Percentiles rank a stretch among this genome's conserved stretches.
Evolutionary conservation across 2,113 vertebrate species (phyloP).

Genomic region (Tor tambroides): DNA sequence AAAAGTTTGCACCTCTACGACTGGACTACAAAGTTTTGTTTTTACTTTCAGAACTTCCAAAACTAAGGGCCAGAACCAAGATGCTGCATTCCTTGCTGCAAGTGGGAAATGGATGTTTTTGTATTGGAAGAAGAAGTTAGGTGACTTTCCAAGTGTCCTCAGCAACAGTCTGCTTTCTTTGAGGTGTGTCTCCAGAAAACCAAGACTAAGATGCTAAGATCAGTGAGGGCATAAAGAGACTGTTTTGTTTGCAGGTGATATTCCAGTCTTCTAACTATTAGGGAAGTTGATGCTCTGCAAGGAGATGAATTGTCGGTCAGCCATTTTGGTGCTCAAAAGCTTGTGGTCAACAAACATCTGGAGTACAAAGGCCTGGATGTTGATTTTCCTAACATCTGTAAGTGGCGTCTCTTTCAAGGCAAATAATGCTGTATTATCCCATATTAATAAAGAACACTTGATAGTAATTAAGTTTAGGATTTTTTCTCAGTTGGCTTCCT

Average conservation of each 20-base stretch:
- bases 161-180: neutral
- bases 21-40: conserved; percentile 40
- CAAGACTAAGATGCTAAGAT: neutral
- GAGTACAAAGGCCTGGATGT: conserved; percentile 41
- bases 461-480: neutral
- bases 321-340: neutral
- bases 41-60: conserved; percentile 25
- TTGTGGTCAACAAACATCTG: conserved; percentile 1
- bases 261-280: neutral
- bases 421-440: neutral
- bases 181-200: conserved; percentile 13
- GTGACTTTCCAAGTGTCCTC: conserved; percentile 3
- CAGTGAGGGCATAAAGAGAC: neutral
- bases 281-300: neutral
- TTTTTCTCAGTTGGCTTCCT: neutral
- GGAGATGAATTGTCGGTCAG: conserved; percentile 29
- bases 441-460: neutral
- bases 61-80: neutral
- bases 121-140: conserved; percentile 10
- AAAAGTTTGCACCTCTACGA: conserved; percentile 40
- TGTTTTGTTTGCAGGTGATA: neutral
- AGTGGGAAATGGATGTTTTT: neutral
- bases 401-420: neutral
- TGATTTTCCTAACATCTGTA: conserved; percentile 16
- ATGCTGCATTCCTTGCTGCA: neutral